Evolutionary conservation across 1,140 invertebrate species (phyloP), one percentile per base, ranked within the genome.

Genomic region (Subanguina moxae): DNA sequence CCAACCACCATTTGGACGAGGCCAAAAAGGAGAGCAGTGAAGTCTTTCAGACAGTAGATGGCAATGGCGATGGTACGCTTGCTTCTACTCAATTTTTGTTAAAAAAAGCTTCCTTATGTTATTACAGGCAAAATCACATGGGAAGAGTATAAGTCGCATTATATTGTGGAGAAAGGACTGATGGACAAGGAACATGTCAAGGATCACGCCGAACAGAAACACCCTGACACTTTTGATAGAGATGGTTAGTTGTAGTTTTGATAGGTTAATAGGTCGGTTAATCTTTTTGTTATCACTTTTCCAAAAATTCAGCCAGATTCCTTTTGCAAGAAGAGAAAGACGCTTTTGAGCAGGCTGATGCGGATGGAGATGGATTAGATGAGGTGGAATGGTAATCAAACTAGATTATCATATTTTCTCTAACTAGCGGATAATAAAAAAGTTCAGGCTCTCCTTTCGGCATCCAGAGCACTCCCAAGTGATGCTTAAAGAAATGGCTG

Each of bases 91-190:
- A 19, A 59, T 64, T 5, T 64, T n/a, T 64, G 42, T 8, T 56
- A 65, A 62, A 32, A 62, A 57, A 23, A 15, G 32, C n/a, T n/a
- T n/a, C n/a, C n/a, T 63, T 11, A 56, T 64, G 19, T 65, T 21
- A 5, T 19, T 64, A 7, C 25, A 64, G 62, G 62, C 62, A 64
- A 64, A 64, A 64, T 64, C 28, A 67, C 45, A 15, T 74, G 73
- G 73, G 46, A 72, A 25, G 73, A 74, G 56, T 74, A 74, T 45
- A 48, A 76, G 15, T 23, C 28, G 13, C 71, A 74, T 64, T 75
- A 76, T 56, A 25, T 73, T 17, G 72, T 73, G 21, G 43, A 75
- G 27, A 73, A 73, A 21, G 56, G 67, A 9, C 15, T 73, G 0
- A 67, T 73, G n/a, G 70, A 73, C 52, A 11, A 45, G n/a, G 70